phyloP scores from a whole-genome alignment of 2,113 vertebrate species.

The Camelus dromedarius region DNA sequence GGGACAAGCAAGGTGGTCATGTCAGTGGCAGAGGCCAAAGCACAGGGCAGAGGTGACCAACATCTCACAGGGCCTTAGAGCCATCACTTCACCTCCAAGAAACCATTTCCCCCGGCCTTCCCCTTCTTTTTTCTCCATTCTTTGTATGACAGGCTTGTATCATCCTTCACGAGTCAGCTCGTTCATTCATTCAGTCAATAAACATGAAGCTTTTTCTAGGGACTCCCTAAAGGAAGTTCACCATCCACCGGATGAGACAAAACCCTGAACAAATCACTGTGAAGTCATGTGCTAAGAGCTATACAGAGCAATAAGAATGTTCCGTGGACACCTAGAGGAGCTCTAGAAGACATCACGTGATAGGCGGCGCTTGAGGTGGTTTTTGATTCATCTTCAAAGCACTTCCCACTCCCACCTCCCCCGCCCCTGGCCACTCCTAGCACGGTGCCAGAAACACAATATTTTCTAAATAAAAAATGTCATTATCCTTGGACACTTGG shows the following conservation, averaged over 20 bases:
- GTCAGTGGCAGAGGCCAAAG: neutral
- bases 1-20: neutral
- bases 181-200: neutral
- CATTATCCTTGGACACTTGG: neutral
- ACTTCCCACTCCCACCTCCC: neutral
- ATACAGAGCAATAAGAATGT: neutral
- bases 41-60: neutral
- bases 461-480: conserved; percentile 14
- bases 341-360: neutral
- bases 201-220: neutral
- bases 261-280: neutral
- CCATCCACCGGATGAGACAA: neutral
- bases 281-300: neutral
- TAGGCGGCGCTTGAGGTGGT: neutral
- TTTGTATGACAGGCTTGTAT: neutral
- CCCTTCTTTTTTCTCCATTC: neutral
- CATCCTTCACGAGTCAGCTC: neutral
- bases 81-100: neutral
- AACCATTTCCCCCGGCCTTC: neutral
- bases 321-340: neutral
- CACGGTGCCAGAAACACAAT: conserved; percentile 14
- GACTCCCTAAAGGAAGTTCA: neutral
- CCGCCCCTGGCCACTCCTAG: no score
- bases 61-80: neutral
- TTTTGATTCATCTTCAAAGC: conserved; percentile 3